These are phyloP conservation scores for Sylvia atricapilla DNA, from an alignment of 2,113 vertebrate genomes.

Conservation along the genomic window DNA sequence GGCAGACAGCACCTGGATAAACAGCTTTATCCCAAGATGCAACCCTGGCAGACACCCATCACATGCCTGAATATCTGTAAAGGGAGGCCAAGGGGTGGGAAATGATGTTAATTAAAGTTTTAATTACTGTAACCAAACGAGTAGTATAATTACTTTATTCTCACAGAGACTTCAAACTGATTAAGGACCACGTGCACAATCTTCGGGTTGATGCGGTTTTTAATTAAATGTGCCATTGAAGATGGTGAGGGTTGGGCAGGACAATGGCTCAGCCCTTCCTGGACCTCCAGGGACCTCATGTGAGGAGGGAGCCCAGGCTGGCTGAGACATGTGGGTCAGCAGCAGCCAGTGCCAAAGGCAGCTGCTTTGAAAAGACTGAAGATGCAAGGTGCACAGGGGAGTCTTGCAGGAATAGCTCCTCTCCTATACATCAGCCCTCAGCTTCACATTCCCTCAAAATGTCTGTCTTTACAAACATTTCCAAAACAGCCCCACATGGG, in stretches of 20 bases:
- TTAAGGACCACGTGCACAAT: slow-evolving; percentile 61
- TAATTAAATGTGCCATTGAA: slow-evolving; percentile 54
- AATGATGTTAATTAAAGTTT: slow-evolving; percentile 74
- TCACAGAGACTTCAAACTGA: slow-evolving; percentile 67
- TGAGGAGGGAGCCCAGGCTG: not conserved
- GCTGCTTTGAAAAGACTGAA: not conserved
- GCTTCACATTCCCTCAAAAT: not conserved
- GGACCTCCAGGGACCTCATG: not conserved
- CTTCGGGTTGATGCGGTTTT: slow-evolving; percentile 61
- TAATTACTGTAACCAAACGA: slow-evolving; percentile 75
- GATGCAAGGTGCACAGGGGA: fast-evolving
- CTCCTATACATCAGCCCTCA: not conserved
- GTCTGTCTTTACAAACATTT: not conserved
- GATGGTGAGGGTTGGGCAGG: not conserved
- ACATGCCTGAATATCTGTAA: not conserved
- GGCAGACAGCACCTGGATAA: not conserved
- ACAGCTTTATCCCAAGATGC: not conserved
- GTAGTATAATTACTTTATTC: slow-evolving; percentile 74
- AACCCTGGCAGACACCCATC: not conserved
- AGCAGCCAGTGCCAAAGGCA: not conserved
- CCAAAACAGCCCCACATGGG: not conserved
- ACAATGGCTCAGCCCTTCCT: not conserved
- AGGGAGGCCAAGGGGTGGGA: slow-evolving; percentile 63
- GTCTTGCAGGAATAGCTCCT: not conserved
- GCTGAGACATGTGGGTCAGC: not conserved